A percentile compares a stretch with the other conserved stretches of the same genome.
Conservation (phyloP, 2,113 vertebrate species). For the Polypterus bichir region DNA sequence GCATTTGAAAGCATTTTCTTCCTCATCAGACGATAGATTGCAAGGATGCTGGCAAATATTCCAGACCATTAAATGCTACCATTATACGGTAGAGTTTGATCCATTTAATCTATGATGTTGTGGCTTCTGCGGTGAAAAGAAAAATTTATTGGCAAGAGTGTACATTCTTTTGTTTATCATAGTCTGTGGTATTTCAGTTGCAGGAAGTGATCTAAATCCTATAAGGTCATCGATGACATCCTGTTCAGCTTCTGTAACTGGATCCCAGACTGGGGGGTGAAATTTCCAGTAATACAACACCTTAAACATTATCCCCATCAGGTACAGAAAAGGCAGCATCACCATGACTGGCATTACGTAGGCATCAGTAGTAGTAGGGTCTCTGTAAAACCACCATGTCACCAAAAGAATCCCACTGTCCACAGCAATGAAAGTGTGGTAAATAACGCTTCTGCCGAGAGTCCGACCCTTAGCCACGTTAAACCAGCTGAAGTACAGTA, state of each 20-base stretch:
- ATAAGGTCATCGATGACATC: constrained; percentile 38
- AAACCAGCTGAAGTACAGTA: constrained; percentile 96
- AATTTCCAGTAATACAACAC: constrained; percentile 67
- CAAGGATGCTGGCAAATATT: too few relatives aligned
- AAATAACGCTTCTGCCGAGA: constrained; percentile 55
- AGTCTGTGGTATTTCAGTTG: constrained; percentile 17
- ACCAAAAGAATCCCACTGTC: constrained; percentile 56
- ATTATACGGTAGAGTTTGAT: constrained; percentile 4
- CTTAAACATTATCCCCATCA: constrained; percentile 60
- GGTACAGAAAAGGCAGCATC: constrained; percentile 35
- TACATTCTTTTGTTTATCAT: constrained; percentile 45
- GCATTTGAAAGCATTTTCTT: too few relatives aligned
- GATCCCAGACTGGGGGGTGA: constrained; percentile 54
- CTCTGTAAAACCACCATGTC: constrained; percentile 45
- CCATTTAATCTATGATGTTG: neutral
- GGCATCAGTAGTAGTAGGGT: constrained; percentile 20
- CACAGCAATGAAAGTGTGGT: constrained; percentile 56
- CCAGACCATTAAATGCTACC: neutral
- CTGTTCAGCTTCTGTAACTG: neutral
- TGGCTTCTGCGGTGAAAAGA: constrained; percentile 4
- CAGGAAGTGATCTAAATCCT: constrained; percentile 14
- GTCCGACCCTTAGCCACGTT: constrained; percentile 68
- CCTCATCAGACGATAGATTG: too few relatives aligned
- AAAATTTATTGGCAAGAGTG: constrained; percentile 36
- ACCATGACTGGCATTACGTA: constrained; percentile 30